Evolutionary conservation across 2,113 vertebrate species (phyloP), one percentile per base, ranked within the genome.

Genomic region (Tetraodon nigroviridis): DNA sequence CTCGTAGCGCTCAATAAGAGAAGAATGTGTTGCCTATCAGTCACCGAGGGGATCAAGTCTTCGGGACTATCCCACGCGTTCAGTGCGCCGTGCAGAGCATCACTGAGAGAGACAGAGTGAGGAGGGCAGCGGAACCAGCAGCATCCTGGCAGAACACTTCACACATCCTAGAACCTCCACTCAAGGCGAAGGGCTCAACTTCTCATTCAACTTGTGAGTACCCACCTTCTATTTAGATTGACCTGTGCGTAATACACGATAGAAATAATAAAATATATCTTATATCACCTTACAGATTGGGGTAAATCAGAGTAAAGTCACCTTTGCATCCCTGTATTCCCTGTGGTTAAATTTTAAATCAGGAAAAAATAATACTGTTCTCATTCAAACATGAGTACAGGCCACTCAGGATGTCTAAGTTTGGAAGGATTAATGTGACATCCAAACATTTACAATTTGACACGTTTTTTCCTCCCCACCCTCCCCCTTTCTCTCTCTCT

Each of bases 1-100:
- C 88, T 90, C 88, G 90, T 91, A 90, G 90, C 84, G 90, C 91
- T 92, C 90, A 93, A 87, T 94, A 92, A 91, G 91, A 90, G 89
- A 91, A 92, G 92, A 93, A 92, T 93, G 91, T 92, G 91, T 92
- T 90, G 89, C 90, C 90, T 91, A 92, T 92, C 92, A 91, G 84
- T 91, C 88, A 91, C 84, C 86, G 83, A 89, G 87, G 85, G 90
- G 90, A 90, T 92, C 87, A 91, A 88, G 87, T 88, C 89, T 87
- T 82, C 89, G 73, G 81, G 90, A 90, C 90, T 83, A 87, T 90
- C 89, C 88, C 87, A 90, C 88, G 83, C 88, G 88, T 80, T 87
- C 86, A 89, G 81, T 86, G 86, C 84, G 84, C 83, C 82, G 82
- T 73, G 81, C 86, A 90, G 84, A 89, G 88, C 88, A 90, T 90